Conservation (phyloP, 2,113 vertebrate genomes). For the Lepus europaeus region DNA sequence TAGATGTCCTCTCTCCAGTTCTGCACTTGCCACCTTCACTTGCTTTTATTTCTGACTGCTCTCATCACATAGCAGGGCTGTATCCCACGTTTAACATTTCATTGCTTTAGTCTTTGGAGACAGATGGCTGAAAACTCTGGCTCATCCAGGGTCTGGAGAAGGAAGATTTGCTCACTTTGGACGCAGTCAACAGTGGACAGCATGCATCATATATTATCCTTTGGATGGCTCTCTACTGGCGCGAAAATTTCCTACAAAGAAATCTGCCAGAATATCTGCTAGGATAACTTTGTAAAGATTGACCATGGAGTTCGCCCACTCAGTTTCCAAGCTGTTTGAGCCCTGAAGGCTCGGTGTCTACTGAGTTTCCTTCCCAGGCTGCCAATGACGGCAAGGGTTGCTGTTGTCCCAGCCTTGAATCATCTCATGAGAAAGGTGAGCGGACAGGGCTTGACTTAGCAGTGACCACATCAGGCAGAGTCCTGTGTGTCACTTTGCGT, state of each 20-base stretch:
- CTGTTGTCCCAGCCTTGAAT: background rate
- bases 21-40: background rate
- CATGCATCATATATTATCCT: rapidly evolving
- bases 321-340: background rate
- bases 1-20: background rate
- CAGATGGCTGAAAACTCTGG: background rate
- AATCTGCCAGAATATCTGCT: background rate
- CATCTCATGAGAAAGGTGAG: background rate
- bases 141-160: background rate
- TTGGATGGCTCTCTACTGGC: rapidly evolving
- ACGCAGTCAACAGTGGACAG: too few relatives aligned
- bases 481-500: background rate
- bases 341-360: background rate
- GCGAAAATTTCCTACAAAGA: background rate
- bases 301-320: background rate
- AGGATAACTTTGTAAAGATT: background rate
- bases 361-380: background rate
- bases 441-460: background rate
- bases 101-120: background rate
- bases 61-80: background rate
- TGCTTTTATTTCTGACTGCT: background rate
- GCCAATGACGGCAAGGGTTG: background rate
- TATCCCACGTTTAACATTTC: background rate
- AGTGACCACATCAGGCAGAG: background rate
- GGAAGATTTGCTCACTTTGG: background rate